phyloP scores from a whole-genome alignment of 2,797 vertebrate genomes.

The Cirrhinus mrigala region DNA sequence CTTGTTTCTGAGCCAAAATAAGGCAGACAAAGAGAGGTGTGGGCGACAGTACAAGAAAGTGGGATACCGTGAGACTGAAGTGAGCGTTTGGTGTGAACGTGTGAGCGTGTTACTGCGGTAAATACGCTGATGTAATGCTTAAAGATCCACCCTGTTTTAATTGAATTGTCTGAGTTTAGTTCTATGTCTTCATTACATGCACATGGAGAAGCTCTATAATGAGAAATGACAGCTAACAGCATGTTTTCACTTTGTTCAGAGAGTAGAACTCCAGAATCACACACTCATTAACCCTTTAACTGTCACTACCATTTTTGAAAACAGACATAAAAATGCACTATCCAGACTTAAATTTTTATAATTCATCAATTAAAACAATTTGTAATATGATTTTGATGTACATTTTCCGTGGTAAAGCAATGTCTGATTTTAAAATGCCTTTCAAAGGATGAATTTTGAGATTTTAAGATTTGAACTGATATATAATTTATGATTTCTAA shows the following conservation, averaged over 20 bases:
- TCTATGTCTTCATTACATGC: not conserved
- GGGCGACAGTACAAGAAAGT: not conserved
- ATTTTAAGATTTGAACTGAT: too few relatives aligned
- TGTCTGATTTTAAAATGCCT: too few relatives aligned
- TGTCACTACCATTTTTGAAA: too few relatives aligned
- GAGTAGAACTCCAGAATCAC: not conserved
- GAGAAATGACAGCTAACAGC: not conserved
- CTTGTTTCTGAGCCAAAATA: not conserved
- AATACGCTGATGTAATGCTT: not conserved
- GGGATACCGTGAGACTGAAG: slow-evolving; percentile 14
- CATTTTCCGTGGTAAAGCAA: too few relatives aligned
- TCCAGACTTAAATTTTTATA: too few relatives aligned
- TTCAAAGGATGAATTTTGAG: too few relatives aligned
- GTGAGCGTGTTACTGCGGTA: not conserved
- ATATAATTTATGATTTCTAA: too few relatives aligned
- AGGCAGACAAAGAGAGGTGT: not conserved
- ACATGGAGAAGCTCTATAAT: not conserved
- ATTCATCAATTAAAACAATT: too few relatives aligned
- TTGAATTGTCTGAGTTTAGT: not conserved
- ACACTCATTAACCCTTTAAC: too few relatives aligned
- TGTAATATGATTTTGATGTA: too few relatives aligned
- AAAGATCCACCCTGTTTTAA: not conserved
- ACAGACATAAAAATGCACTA: too few relatives aligned
- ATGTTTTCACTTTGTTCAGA: not conserved
- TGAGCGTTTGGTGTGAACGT: not conserved